Evolutionary conservation across 2,888 invertebrate genomes (phyloP).

Genomic region (Melikaiella ostensackeni): DNA sequence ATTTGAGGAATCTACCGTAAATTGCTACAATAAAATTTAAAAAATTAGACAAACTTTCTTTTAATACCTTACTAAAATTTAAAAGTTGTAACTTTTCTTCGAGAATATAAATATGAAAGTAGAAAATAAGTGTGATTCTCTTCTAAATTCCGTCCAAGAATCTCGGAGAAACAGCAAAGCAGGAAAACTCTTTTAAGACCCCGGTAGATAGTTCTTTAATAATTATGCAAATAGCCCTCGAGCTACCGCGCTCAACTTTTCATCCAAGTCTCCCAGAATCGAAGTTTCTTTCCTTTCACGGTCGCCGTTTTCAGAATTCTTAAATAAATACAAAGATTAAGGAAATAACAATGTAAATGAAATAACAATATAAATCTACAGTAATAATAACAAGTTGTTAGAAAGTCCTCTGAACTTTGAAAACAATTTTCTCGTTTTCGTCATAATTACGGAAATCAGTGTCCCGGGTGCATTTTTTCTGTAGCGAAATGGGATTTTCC

Average conservation of each 20-base stretch:
- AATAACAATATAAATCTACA: slow-evolving; percentile 32
- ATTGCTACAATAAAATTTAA: neutral
- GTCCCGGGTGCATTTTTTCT: slow-evolving; percentile 26
- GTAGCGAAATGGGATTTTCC: slow-evolving; percentile 19
- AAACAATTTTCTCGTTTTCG: neutral
- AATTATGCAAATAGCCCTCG: slow-evolving; percentile 74
- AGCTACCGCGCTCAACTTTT: slow-evolving; percentile 72
- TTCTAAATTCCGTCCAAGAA: slow-evolving; percentile 38
- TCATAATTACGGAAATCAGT: slow-evolving; percentile 29
- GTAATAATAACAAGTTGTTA: neutral
- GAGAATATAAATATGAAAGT: neutral
- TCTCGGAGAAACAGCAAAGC: slow-evolving; percentile 46
- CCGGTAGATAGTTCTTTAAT: slow-evolving; percentile 70
- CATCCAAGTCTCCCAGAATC: slow-evolving; percentile 42
- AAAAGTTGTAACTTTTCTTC: neutral
- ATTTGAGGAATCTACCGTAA: neutral
- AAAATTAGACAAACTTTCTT: neutral
- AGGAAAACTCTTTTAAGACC: slow-evolving; percentile 73
- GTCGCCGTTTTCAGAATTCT: slow-evolving; percentile 4
- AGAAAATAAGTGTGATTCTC: neutral
- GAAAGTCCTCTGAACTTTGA: neutral
- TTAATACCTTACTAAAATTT: neutral
- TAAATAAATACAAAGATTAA: slow-evolving; percentile 23
- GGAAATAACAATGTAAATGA: slow-evolving; percentile 27
- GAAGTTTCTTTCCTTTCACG: slow-evolving; percentile 40